Conservation (phyloP, 2,888 invertebrate species). For the Andricus curvator region DNA sequence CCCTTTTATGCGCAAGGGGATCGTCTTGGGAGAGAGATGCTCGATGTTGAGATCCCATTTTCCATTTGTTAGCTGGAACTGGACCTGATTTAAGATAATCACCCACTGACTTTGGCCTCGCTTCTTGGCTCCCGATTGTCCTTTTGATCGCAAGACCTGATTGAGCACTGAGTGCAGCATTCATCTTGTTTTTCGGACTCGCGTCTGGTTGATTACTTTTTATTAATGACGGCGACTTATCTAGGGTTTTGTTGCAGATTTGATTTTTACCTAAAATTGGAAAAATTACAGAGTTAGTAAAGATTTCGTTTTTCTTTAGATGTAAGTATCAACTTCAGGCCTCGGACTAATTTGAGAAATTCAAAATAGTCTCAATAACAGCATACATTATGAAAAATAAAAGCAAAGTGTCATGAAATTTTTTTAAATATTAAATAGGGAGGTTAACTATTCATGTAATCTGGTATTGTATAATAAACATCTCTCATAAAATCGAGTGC, state of each 20-base stretch:
- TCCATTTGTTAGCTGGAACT: slow-evolving; percentile 71
- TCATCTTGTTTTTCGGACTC: slow-evolving; percentile 54
- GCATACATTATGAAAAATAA: too few species aligned
- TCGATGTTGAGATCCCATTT: slow-evolving; percentile 71
- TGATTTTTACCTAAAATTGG: slow-evolving; percentile 1
- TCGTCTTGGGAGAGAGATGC: slow-evolving; percentile 62
- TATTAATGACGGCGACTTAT: slow-evolving; percentile 48
- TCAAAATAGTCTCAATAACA: too few species aligned
- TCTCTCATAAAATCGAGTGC: too few species aligned
- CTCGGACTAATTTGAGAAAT: too few species aligned
- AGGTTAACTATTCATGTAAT: too few species aligned
- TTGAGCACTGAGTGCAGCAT: slow-evolving; percentile 39
- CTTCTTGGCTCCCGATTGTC: slow-evolving; percentile 58
- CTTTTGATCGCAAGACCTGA: slow-evolving; percentile 52
- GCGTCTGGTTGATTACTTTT: slow-evolving; percentile 51
- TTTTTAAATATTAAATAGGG: too few species aligned
- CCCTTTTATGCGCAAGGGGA: slow-evolving; percentile 46
- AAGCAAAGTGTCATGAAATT: too few species aligned
- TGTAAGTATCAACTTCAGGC: not conserved
- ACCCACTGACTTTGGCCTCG: slow-evolving; percentile 70
- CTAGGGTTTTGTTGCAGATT: slow-evolving; percentile 39
- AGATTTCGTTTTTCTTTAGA: not conserved
- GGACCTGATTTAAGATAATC: slow-evolving; percentile 68
- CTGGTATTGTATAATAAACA: too few species aligned
- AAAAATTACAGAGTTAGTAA: not conserved